Evolutionary conservation across 2,113 vertebrate species (phyloP).

Genomic region (Lamprologus tigripictilis): DNA sequence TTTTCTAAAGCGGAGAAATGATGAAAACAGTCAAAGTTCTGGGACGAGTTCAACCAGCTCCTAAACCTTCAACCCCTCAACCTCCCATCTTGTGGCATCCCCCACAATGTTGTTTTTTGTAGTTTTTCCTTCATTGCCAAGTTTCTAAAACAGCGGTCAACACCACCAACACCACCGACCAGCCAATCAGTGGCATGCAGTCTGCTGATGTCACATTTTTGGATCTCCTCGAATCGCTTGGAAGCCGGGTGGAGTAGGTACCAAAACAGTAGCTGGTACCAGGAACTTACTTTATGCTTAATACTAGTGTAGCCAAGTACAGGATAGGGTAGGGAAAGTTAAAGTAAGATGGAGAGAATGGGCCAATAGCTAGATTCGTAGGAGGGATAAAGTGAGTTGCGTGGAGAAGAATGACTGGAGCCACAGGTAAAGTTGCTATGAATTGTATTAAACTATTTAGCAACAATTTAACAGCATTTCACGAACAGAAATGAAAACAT

Average conservation of each 20-base stretch:
- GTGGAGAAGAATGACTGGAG: no score
- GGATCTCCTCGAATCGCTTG: neutral
- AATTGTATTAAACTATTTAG: no score
- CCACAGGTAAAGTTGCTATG: no score
- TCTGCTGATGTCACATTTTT: neutral
- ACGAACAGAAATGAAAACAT: no score
- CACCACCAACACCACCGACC: neutral
- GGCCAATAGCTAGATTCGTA: no score
- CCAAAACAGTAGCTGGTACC: neutral
- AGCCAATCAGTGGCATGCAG: neutral
- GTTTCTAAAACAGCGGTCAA: neutral
- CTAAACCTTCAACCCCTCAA: neutral
- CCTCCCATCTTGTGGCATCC: neutral
- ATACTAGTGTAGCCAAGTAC: no score
- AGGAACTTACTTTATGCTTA: neutral
- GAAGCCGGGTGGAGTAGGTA: neutral
- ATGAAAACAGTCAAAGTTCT: neutral
- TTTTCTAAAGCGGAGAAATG: neutral
- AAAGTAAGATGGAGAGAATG: no score
- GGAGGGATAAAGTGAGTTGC: no score
- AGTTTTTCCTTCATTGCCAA: neutral
- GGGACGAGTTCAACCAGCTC: neutral
- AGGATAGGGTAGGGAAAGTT: no score
- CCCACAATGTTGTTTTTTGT: neutral
- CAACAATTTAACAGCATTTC: no score